Evolutionary conservation across 2,113 vertebrate species (phyloP), one percentile per base, ranked within the genome.

Genomic region (Forbesichthys agassizii): DNA sequence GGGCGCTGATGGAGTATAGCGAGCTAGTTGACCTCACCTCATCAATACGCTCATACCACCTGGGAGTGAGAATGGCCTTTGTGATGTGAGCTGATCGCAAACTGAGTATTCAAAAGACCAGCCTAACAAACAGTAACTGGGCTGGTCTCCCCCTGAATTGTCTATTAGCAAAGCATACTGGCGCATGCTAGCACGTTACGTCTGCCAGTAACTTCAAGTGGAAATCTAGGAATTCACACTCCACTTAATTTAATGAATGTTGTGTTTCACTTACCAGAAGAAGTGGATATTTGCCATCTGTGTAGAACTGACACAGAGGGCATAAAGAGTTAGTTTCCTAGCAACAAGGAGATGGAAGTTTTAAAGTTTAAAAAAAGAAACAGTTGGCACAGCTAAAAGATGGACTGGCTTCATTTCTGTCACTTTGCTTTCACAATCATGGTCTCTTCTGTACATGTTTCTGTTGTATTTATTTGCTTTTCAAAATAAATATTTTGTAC

Each of bases 251-350:
- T 27, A 2, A 14, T 27, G 58, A 79, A 18, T 56, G 16, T 59
- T 68, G 47, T 20, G 55, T 64, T n/a, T n/a, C 16, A 10, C 49
- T 48, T 11, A 59, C 42, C 11, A 20, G 46, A 55, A 20, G 46
- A 55, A 77, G 72, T 47, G 71, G 80, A 79, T 62, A 73, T 70
- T 42, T 5, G 58, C 51, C 9, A 47, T 67, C 79, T 66, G 78
- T 84, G 70, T 86, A 83, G 85, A 83, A 88, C 83, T 77, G 75
- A 77, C 71, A 20, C 6, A 47, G 59, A 76, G 5, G 33, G 73
- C 33, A 52, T 33, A 33, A 75, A 52, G 48, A 69, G 57, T 76
- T 67, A 33, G 89, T 89, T 89, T 81, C 86, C 82, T 89, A 85
- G 87, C 85, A 89, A 90, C 89, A 73, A 11, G 9, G 66, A 76